Evolutionary conservation across 2,113 vertebrate genomes (phyloP).

Genomic region (Mustela lutreola): DNA sequence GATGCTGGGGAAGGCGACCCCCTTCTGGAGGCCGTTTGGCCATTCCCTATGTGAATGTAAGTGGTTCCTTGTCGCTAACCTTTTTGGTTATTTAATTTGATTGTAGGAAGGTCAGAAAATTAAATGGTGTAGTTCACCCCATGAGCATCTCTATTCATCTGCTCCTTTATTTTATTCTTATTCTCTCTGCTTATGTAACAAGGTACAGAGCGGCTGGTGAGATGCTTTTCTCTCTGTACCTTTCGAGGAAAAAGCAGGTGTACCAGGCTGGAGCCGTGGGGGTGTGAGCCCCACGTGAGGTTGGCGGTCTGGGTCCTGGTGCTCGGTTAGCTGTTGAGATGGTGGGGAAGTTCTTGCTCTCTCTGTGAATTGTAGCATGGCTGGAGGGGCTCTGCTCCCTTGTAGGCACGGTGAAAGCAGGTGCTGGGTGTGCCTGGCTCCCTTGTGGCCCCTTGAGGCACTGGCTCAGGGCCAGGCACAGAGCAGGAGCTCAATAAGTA

Average conservation of each 20-base stretch:
- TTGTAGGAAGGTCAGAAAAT: conserved; percentile 60
- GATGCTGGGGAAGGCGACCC: neutral
- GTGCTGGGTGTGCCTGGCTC: neutral
- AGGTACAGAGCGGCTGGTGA: neutral
- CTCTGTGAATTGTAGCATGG: neutral
- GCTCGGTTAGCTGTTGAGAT: neutral
- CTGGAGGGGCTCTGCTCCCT: neutral
- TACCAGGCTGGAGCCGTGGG: neutral
- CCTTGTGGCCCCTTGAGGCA: neutral
- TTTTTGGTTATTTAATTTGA: conserved; percentile 60
- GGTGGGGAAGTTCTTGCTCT: neutral
- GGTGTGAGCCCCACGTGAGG: neutral
- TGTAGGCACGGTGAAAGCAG: neutral
- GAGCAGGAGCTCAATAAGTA: conserved; percentile 42
- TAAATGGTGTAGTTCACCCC: conserved; percentile 32
- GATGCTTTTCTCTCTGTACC: conserved; percentile 13
- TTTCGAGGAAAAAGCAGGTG: conserved; percentile 18
- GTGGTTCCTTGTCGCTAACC: neutral
- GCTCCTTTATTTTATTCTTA: conserved; percentile 26
- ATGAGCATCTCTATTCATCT: neutral
- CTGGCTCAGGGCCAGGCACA: neutral
- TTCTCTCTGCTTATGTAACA: conserved; percentile 33
- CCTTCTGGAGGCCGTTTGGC: neutral
- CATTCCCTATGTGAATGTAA: neutral
- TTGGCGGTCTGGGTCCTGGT: neutral